Percentiles rank a stretch among this genome's conserved stretches.
These are phyloP conservation scores for Ctena decussata DNA, from an alignment of 2,888 invertebrate genomes.

Conservation along the genomic window DNA sequence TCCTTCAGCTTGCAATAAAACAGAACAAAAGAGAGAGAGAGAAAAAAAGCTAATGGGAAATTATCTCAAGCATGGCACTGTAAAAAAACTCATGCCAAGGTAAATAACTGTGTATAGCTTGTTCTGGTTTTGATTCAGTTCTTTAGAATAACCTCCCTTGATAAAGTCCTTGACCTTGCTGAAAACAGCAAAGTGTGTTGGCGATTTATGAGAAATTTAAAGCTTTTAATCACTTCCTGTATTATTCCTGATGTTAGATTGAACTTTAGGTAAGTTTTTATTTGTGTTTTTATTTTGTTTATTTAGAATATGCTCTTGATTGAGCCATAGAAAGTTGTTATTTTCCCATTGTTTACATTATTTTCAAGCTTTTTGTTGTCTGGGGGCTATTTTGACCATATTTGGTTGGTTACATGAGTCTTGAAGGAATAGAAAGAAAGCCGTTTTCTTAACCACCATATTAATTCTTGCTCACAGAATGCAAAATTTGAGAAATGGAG, in stretches of 20 bases:
- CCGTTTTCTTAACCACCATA: too few relatives aligned
- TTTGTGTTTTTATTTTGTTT: not conserved
- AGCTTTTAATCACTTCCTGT: not conserved
- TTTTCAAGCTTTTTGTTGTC: not conserved
- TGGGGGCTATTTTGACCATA: too few relatives aligned
- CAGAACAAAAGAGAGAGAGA: too few relatives aligned
- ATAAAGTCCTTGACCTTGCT: not conserved
- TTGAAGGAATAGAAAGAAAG: too few relatives aligned
- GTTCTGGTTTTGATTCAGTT: not conserved
- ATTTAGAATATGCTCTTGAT: not conserved
- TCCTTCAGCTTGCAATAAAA: too few relatives aligned
- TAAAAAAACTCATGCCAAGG: too few relatives aligned
- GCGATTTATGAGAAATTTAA: not conserved
- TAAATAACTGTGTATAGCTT: not conserved
- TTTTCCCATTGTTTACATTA: not conserved
- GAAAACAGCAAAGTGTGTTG: not conserved
- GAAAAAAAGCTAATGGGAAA: too few relatives aligned
- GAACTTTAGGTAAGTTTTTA: not conserved
- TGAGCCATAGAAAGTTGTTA: not conserved
- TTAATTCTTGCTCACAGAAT: too few relatives aligned
- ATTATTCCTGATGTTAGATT: not conserved
- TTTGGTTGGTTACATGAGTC: too few relatives aligned
- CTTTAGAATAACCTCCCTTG: not conserved
- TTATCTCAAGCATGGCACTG: too few relatives aligned
- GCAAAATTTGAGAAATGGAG: too few relatives aligned